Conservation (phyloP, 2,888 invertebrate species). For the Cerastoderma edule region DNA sequence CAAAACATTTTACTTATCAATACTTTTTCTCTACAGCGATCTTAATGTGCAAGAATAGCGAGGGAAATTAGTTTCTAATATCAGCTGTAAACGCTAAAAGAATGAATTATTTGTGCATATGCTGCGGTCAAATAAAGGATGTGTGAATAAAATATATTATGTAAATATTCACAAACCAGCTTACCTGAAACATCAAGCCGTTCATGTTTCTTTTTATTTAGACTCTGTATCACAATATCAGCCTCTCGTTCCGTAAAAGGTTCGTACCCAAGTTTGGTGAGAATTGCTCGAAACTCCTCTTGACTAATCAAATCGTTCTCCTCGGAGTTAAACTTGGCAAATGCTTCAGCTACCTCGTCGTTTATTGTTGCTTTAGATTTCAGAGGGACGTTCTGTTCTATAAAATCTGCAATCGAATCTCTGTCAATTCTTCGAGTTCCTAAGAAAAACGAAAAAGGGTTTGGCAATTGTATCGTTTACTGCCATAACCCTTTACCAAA, state of each 20-base stretch:
- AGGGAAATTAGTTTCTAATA: too few species aligned
- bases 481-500: too few species aligned
- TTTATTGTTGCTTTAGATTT: conserved; percentile 49
- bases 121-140: too few species aligned
- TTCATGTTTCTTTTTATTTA: conserved; percentile 34
- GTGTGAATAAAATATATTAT: too few species aligned
- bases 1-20: too few species aligned
- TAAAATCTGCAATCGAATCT: conserved; percentile 39
- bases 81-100: too few species aligned
- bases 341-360: conserved; percentile 56
- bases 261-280: conserved; percentile 51
- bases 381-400: conserved; percentile 42
- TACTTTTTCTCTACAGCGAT: too few species aligned
- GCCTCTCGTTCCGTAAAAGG: conserved; percentile 43
- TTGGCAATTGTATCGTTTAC: too few species aligned
- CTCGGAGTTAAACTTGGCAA: conserved; percentile 50
- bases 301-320: conserved; percentile 43
- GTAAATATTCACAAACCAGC: too few species aligned
- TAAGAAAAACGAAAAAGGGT: conserved; percentile 24
- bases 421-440: conserved; percentile 31
- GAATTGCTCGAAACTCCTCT: conserved; percentile 45
- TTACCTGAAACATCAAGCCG: conserved; percentile 42
- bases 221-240: conserved; percentile 34
- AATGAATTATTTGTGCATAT: too few species aligned
- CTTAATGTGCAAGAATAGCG: too few species aligned